Conservation (phyloP, 2,113 vertebrate species). For the Phaethon lepturus region DNA sequence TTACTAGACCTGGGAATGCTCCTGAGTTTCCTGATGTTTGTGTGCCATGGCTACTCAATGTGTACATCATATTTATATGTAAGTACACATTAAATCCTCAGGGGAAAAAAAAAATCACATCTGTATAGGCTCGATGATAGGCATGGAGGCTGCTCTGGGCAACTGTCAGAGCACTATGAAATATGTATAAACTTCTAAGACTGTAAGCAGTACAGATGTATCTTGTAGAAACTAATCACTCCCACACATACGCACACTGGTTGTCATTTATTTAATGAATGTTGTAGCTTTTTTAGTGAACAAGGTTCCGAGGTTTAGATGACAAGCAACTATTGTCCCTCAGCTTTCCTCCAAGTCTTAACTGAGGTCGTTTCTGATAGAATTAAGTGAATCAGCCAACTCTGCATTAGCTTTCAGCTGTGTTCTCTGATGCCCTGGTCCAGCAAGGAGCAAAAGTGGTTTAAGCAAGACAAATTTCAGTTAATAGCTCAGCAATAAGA, state of each 20-base stretch:
- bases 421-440: not conserved
- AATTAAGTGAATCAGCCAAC: not conserved
- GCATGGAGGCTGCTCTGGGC: not conserved
- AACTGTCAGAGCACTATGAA: not conserved
- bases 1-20: not conserved
- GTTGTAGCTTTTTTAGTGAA: not conserved
- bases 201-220: not conserved
- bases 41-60: not conserved
- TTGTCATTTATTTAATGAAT: not conserved
- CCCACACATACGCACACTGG: accelerated
- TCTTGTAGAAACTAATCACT: not conserved
- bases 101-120: not conserved
- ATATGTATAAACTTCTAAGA: not conserved
- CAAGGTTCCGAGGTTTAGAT: not conserved
- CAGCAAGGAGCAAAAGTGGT: not conserved
- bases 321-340: not conserved
- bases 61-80: not conserved
- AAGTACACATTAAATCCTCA: not conserved
- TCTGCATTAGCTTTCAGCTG: not conserved
- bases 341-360: not conserved
- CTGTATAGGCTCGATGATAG: not conserved
- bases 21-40: not conserved
- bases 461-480: constrained; percentile 35
- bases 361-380: not conserved
- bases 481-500: constrained; percentile 26